phyloP scores from a whole-genome alignment of 2,888 invertebrate species.

The Synanthedon myopaeformis region DNA sequence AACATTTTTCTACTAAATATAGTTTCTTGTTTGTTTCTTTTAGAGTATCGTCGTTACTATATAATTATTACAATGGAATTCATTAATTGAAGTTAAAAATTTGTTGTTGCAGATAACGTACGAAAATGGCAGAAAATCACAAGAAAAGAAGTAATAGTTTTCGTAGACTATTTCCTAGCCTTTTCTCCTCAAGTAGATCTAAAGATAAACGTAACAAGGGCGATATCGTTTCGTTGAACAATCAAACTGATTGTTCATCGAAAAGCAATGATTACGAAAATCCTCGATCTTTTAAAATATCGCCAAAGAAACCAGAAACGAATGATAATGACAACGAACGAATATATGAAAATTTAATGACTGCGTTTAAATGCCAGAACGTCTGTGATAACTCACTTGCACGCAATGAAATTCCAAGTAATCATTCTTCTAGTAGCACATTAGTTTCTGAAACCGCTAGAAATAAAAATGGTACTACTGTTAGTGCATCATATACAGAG shows the following conservation, averaged over 20 bases:
- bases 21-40: too few species aligned
- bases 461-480: not conserved
- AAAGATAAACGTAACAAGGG: constrained; percentile 41
- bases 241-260: constrained; percentile 10
- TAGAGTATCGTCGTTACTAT: too few species aligned
- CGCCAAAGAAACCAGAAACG: constrained; percentile 20
- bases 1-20: too few species aligned
- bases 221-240: constrained; percentile 12
- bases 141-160: constrained; percentile 51
- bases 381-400: not conserved
- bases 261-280: constrained; percentile 46
- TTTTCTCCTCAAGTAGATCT: constrained; percentile 44
- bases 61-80: too few species aligned
- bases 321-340: constrained; percentile 27
- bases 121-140: constrained; percentile 38
- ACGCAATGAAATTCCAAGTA: constrained; percentile 25
- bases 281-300: constrained; percentile 28
- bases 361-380: not conserved
- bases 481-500: not conserved
- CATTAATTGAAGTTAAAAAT: not conserved
- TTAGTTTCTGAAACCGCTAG: constrained; percentile 45
- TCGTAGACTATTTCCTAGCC: constrained; percentile 45
- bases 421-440: constrained; percentile 52
- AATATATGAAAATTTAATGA: constrained; percentile 51
- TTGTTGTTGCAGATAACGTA: constrained; percentile 19